Evolutionary conservation across 2,797 vertebrate genomes (phyloP).

Genomic region (Aulostomus chinensis): DNA sequence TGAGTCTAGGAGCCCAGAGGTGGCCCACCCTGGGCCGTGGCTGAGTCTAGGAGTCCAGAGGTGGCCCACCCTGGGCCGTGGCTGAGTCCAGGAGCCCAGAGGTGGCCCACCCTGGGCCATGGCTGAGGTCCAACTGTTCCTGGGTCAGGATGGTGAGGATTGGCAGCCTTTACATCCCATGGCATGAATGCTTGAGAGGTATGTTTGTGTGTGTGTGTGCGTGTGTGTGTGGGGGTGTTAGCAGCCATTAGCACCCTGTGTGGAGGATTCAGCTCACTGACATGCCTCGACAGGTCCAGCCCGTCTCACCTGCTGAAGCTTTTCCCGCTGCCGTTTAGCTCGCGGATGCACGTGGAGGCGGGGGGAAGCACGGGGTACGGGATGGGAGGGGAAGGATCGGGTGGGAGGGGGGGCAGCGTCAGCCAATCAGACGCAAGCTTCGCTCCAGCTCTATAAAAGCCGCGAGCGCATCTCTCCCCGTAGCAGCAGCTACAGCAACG

Average conservation of each 20-base stretch:
- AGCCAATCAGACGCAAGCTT: constrained; percentile 67
- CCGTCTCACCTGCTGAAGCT: too few species aligned
- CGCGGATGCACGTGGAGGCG: constrained; percentile 60
- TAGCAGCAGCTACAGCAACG: neutral
- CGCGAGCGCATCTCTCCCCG: neutral
- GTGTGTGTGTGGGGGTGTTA: constrained; percentile 14
- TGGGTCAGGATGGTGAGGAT: neutral
- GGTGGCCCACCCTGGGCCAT: too few species aligned
- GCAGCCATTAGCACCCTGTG: constrained; percentile 54
- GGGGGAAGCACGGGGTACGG: constrained; percentile 28
- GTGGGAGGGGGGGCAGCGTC: neutral
- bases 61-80: too few species aligned
- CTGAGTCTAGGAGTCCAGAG: too few species aligned
- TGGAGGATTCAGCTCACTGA: constrained; percentile 32
- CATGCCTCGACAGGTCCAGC: constrained; percentile 65
- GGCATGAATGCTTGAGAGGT: constrained; percentile 16
- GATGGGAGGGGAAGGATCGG: too few species aligned
- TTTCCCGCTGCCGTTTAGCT: too few species aligned
- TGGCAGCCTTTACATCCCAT: neutral
- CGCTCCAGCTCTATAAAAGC: constrained; percentile 57
- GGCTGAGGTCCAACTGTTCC: too few species aligned
- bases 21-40: too few species aligned
- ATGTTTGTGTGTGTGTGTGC: constrained; percentile 12
- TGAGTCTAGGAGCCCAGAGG: too few species aligned
- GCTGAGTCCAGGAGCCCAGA: too few species aligned